A percentile compares a stretch with the other conserved stretches of the same genome.
These are phyloP conservation scores for Ciconia nigra DNA, from an alignment of 2,797 vertebrate species.

Conservation along the genomic window DNA sequence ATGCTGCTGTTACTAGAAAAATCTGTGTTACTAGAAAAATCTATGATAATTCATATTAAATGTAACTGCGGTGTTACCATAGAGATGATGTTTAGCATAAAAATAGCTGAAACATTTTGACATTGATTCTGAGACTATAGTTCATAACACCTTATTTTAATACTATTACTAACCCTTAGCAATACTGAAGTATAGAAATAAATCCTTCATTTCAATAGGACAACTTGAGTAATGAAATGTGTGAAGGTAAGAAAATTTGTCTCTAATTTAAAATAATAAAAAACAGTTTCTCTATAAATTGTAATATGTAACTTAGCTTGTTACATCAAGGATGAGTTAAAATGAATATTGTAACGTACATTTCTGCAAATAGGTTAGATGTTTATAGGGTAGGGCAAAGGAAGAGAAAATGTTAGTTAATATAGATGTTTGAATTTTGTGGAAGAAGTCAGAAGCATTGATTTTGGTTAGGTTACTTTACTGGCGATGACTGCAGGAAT, in stretches of 20 bases:
- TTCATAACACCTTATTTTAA: not conserved
- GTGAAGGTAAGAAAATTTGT: not conserved
- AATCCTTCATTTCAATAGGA: not conserved
- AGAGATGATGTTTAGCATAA: slow-evolving; percentile 33
- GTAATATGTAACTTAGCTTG: not conserved
- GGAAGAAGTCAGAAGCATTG: not conserved
- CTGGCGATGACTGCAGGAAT: not conserved
- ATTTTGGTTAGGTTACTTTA: not conserved
- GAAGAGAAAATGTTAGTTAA: not conserved
- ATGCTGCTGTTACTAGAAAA: too few species aligned
- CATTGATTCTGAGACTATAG: not conserved
- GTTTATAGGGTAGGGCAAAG: not conserved
- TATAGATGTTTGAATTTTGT: not conserved
- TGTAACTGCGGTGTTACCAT: slow-evolving; percentile 28
- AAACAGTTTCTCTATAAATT: not conserved
- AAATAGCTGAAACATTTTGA: slow-evolving; percentile 53
- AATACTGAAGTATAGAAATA: not conserved
- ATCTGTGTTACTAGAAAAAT: not conserved
- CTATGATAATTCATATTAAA: not conserved
- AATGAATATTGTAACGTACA: not conserved
- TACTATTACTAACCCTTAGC: not conserved
- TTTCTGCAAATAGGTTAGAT: not conserved
- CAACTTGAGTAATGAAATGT: not conserved
- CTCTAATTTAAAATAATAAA: not conserved
- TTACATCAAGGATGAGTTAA: not conserved